Base-by-base conservation (phyloP, 2,888 invertebrate genomes). In the Clepsis dumicolana region DNA sequence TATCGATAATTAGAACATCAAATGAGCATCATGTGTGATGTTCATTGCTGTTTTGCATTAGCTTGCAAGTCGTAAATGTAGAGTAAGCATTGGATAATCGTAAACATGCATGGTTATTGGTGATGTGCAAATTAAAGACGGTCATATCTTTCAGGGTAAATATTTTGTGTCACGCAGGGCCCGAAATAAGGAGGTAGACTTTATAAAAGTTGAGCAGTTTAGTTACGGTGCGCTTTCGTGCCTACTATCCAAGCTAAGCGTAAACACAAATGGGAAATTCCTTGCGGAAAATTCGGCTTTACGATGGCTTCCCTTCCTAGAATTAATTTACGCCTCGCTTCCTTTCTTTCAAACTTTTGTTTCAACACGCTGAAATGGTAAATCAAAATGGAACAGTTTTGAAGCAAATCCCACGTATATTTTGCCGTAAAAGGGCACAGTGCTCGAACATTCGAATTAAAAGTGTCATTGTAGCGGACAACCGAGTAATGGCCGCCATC, bases 401-500 rank as follows among this genome's bases (percentile, higher is more conserved):
- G 24, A 21, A 12, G n/a, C n/a, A 57, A 38, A 3, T 8, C n/a
- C 5, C 1, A 8, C 21, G 10, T 8, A 21, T 24, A 16, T 18
- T 44, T 61, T 61, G 18, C 27, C 44, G 14, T 18, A 14, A 29
- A 67, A 68, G 67, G 63, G 67, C 57, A 56, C 63, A 56, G 68
- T 62, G 25, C 65, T 27, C 25, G 54, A 52, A 10, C 24, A 44
- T 61, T 61, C 8, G 48, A 61, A 61, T 48, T 60, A 60, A 61
- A 61, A 61, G 41, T 14, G 56, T 48, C 63, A 59, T 59, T 64
- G 68, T 59, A 18, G 52, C 24, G 32, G 4, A 48, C 89, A 90
- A 89, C 88, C 80, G 72, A 70, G 74, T 90, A 92, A 92, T 91
- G 81, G 86, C 71, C 77, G 72, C 68, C 87, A 86, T 92, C 93